Conservation (phyloP, 2,113 vertebrate species). For the Grallaria varia region DNA sequence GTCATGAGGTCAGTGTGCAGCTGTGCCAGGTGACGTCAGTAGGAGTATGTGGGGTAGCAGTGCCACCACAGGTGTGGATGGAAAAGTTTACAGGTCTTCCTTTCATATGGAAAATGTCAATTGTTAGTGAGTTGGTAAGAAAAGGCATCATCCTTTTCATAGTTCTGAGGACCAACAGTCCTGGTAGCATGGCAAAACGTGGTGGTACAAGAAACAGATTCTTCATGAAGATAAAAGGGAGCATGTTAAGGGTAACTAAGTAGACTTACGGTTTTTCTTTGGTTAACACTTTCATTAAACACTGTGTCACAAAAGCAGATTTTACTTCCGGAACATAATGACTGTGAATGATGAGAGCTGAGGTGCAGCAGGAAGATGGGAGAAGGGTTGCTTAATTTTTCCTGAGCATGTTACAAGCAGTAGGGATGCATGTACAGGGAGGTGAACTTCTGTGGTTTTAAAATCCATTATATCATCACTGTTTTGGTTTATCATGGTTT, state of each 20-base stretch:
- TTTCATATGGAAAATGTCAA: not conserved
- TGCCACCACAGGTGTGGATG: not conserved
- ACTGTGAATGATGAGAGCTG: not conserved
- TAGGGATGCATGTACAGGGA: not conserved
- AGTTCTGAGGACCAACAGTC: not conserved
- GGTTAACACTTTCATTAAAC: not conserved
- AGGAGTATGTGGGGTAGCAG: not conserved
- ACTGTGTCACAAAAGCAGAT: not conserved
- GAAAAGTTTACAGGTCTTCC: not conserved
- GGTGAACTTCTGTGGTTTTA: not conserved
- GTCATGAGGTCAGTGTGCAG: not conserved
- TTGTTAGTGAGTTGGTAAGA: not conserved
- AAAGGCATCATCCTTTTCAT: not conserved
- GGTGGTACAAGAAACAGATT: not conserved
- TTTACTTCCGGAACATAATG: not conserved
- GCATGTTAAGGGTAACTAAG: not conserved
- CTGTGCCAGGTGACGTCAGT: not conserved
- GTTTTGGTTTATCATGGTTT: not conserved
- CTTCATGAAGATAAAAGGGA: not conserved
- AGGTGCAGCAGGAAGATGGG: not conserved
- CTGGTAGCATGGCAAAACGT: not conserved
- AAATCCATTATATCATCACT: not conserved
- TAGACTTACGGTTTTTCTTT: not conserved
- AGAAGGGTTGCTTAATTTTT: not conserved
- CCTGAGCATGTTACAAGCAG: fast-evolving